Base-by-base conservation (phyloP, 37 sponge, comb jelly and placozoan genomes). In the Eunapius fragilis region DNA sequence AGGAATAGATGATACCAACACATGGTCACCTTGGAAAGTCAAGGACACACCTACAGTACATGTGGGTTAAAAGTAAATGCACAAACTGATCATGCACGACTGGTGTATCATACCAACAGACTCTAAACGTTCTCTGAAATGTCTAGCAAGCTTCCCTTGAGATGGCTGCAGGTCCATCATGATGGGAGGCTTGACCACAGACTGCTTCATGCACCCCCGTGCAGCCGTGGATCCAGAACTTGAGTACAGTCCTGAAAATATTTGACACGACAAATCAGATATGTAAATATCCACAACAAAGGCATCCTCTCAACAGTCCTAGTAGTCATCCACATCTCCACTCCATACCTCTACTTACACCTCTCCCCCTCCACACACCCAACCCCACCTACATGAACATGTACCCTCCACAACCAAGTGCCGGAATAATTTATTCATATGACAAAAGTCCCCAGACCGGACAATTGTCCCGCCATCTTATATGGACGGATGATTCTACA, bases 281-380 rank as follows among this genome's bases (percentile, higher is more conserved):
- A 45, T 45, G 47, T 4, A 9, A 4, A 45, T 45, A 45, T 45
- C 47, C 47, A 45, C 47, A 25, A 49, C 5, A 58, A 6, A 25
- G 9, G 12, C 47, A 4, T 9, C 4, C 47, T 45, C 47, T 45
- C 4, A n/a, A n/a, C n/a, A n/a, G n/a, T n/a, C n/a, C n/a, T n/a
- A n/a, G n/a, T n/a, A n/a, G n/a, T n/a, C n/a, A n/a, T n/a, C n/a
- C n/a, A n/a, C n/a, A n/a, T n/a, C n/a, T n/a, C n/a, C n/a, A n/a
- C n/a, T n/a, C n/a, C n/a, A n/a, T 82, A 90, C 91, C 90, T 47
- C 78, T 70, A 37, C 80, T 86, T 0, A 96, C n/a, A 81, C 3
- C 75, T 31, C 74, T 99, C 99, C 27, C 97, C 86, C 41, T 96
- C 76, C 36, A 99, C 85, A 37, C 99, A 74, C 75, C 97, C 99